Base-by-base conservation (phyloP, 2,888 invertebrate genomes). In the Pollenia griseotomentosa region DNA sequence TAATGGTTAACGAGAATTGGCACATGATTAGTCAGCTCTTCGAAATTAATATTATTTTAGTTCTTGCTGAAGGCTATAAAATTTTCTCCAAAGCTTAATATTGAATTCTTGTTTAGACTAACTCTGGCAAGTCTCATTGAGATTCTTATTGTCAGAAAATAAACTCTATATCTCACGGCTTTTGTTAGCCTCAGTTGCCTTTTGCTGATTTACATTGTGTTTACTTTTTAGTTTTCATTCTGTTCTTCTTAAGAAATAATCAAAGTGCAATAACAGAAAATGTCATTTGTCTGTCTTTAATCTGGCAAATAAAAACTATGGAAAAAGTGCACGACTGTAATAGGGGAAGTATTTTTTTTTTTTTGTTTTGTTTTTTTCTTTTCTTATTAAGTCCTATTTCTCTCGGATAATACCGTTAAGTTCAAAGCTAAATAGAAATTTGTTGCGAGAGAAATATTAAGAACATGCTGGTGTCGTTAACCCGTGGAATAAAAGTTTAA, bases 401-500 rank as follows among this genome's bases (percentile, higher is more conserved):
- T 51, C 46, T 46, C 6, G 16, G 23, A n/a, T 71, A 53, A 70
- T n/a, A 61, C 42, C 44, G 4, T 71, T 80, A 63, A 82, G 57
- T 75, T 59, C 23, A 51, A 53, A 75, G 75, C 23, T 57, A 66
- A 66, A 66, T 48, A 66, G 12, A 59, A 57, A 55, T 42, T 71
- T 44, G 14, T 63, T 4, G 3, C 19, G 10, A 6, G 3, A 8
- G 23, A 16, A 16, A n/a, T 10, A 33, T 8, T 23, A 16, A 57
- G 42, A 23, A 59, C 10, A 12, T 66, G 9, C 33, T 51, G 59
- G 59, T 75, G 59, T 65, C 74, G 48, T 81, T 81, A 81, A 81
- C 74, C 74, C 23, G 23, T 42, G 16, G 44, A 5, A n/a, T n/a
- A 44, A 5, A 33, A 5, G 33, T 33, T 33, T 33, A 6, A 33